Evolutionary conservation across 2,113 vertebrate species (phyloP).

Genomic region (Cyanocitta stelleri): DNA sequence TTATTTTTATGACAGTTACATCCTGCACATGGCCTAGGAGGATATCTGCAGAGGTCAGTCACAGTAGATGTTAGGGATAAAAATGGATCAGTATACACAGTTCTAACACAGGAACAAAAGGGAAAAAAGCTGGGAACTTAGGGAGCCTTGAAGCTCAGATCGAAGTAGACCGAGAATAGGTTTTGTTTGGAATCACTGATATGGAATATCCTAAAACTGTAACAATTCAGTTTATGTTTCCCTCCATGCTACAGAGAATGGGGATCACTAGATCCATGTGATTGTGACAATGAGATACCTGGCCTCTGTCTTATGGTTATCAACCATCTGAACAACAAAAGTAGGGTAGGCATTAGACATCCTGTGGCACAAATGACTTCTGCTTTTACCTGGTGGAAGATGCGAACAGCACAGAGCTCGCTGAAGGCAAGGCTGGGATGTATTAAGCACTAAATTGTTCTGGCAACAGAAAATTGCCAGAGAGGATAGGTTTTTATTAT

Average conservation of each 20-base stretch:
- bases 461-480: neutral
- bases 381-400: neutral
- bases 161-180: neutral
- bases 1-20: neutral
- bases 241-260: neutral
- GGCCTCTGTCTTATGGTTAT: neutral
- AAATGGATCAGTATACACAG: neutral
- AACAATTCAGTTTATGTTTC: neutral
- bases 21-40: neutral
- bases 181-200: neutral
- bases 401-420: neutral
- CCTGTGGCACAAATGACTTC: neutral
- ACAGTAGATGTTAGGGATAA: neutral
- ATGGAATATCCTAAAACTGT: neutral
- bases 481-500: neutral
- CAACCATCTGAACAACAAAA: neutral
- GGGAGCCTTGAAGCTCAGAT: neutral
- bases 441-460: neutral
- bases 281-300: neutral
- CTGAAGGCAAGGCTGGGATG: neutral
- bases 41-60: neutral
- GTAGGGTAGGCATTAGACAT: neutral
- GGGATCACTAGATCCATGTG: neutral
- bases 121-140: neutral
- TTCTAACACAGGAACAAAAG: neutral